Conservation (phyloP, 2,888 invertebrate genomes). For the Alcis repandata region DNA sequence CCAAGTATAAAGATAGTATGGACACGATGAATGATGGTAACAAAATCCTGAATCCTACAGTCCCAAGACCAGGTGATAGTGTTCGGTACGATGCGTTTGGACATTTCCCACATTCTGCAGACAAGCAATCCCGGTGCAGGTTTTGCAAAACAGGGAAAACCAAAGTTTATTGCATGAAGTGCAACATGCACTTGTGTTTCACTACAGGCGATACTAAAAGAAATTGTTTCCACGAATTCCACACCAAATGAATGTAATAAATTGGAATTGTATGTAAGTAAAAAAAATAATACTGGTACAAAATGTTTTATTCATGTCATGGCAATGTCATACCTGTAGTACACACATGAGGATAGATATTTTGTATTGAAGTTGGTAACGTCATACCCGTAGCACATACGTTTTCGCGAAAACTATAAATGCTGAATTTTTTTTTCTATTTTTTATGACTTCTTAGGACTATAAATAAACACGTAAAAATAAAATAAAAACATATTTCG, state of each 20-base stretch:
- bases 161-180: neutral
- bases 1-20: too few relatives aligned
- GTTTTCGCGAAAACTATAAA: slow-evolving; percentile 5
- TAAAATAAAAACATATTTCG: too few relatives aligned
- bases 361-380: neutral
- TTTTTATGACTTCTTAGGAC: neutral
- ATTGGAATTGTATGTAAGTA: too few relatives aligned
- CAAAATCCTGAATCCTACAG: neutral
- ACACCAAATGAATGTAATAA: neutral
- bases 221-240: neutral
- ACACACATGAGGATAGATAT: neutral
- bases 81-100: neutral
- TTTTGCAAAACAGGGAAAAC: neutral
- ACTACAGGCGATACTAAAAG: neutral
- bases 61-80: neutral
- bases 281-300: neutral
- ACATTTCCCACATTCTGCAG: neutral
- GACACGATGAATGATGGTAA: too few relatives aligned
- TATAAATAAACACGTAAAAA: neutral
- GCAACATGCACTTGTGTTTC: neutral
- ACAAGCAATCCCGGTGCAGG: neutral
- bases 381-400: slow-evolving; percentile 1
- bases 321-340: slow-evolving; percentile 1
- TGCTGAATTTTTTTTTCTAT: neutral
- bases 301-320: neutral